Base-by-base conservation (phyloP, 1,140 invertebrate genomes). In the Drosophila pruinosa region DNA sequence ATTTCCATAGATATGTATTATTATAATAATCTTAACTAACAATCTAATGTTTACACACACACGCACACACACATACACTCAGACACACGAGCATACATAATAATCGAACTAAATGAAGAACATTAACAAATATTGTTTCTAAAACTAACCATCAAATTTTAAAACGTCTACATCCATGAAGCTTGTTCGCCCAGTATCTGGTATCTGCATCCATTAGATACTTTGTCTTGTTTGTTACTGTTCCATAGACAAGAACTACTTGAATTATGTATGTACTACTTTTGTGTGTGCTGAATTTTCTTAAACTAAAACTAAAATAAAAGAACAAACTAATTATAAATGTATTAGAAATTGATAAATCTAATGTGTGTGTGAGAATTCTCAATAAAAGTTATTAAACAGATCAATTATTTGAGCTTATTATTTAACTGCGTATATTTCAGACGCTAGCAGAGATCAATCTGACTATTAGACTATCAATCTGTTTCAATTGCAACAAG, bases 11-110 rank as follows among this genome's bases (percentile, higher is more conserved):
- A 78, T 57, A 72, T 54, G 47, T 53, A 72, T 68, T 45, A 75
- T 71, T 53, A 72, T 56, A 62, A 57, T 71, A 82, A 75, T 47
- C 75, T 80, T 75, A 81, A 76, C 54, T 68, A 52, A 72, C 34
- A 39, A 72, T 70, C 45, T 59, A 72, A 54, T 63, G 28, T 72
- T 31, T 39, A 53, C 54, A 65, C 31, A 45, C 14, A 22, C 12
- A 57, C 47, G 47, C 19, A 58, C 17, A 53, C n/a, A 52, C 22
- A 62, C 58, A 62, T 4, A 52, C 7, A 58, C 21, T 5, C 12
- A 61, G 7, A 45, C 41, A 48, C 15, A 50, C 15, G 19, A 26
- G 22, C 36, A 31, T 48, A 22, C 31, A 38, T 36, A 56, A 15
- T 67, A 50, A 58, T 19, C 43, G 43, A 45, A n/a, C n/a, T n/a